Evolutionary conservation across 2,797 vertebrate genomes (phyloP), one percentile per base, ranked within the genome.

Genomic region (Tapera naevia): DNA sequence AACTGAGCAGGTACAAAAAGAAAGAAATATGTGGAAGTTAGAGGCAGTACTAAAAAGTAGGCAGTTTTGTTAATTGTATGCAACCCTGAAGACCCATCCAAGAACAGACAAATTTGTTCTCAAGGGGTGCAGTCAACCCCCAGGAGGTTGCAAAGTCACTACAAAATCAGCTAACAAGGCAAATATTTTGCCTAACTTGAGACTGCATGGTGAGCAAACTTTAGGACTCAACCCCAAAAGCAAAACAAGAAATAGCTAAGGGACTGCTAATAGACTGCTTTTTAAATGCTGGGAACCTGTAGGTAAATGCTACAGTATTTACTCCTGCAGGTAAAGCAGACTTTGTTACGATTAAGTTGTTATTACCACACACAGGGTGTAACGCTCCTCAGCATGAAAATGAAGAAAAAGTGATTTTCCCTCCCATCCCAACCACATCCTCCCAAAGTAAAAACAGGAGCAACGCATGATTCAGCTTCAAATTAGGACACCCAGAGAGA

Each of bases 1-100:
- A 87, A 97, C 99, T 99, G 74, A 75, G 48, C 79, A 48, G 61
- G 58, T 48, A 81, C 17, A 60, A 94, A 81, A 95, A 94, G 80
- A 54, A 80, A 37, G 8, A 95, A 87, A 87, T 41, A 89, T 0
- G 37, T 21, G 7, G 54, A 75, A 61, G 48, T 83, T 48, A 89
- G 69, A 80, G 28, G 8, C 28, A 80, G 70, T 35, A 62, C 27
- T 89, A 51, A 82, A 65, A 80, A 83, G 43, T 46, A 89, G 14
- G 9, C 13, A 9, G 51, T 67, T 33, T 27, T 24, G 0, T 19
- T 94, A 94, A 79, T 41, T 81, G 28, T 13, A 64, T 33, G 17
- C 35, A 56, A 76, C 71, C 46, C 61, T 67, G 60, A 82, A 78
- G 66, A 88, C 28, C 33, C 71, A 67, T 45, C 28, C 28, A 60